Evolutionary conservation across 2,113 vertebrate genomes (phyloP).

Genomic region (Apteryx owenii): DNA sequence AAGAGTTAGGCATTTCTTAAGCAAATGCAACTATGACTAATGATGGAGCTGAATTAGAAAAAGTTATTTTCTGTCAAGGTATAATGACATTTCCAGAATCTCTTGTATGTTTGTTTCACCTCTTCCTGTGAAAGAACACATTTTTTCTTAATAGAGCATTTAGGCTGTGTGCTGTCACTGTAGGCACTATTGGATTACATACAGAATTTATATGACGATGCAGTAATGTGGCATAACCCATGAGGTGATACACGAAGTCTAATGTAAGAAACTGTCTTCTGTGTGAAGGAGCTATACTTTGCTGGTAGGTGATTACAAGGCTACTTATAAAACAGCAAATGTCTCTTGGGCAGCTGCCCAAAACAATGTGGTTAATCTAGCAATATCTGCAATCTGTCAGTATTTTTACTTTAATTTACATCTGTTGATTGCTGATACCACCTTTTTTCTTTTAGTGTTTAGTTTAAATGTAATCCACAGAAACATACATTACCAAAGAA

Average conservation of each 20-base stretch:
- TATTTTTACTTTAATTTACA: not conserved
- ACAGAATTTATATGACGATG: not conserved
- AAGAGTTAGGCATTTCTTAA: not conserved
- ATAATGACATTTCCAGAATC: not conserved
- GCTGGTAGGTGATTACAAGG: not conserved
- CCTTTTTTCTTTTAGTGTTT: not conserved
- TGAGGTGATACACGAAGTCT: not conserved
- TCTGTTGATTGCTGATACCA: not conserved
- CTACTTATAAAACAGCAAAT: not conserved
- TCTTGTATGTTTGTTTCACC: not conserved
- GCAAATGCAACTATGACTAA: not conserved
- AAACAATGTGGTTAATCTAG: not conserved
- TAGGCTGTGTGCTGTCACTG: not conserved
- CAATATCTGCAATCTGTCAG: not conserved
- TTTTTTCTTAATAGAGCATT: not conserved
- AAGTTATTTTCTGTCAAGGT: not conserved
- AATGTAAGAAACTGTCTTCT: not conserved
- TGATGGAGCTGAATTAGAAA: not conserved
- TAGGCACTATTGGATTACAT: not conserved
- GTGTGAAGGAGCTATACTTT: not conserved
- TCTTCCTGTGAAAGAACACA: not conserved
- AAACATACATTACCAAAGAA: not conserved
- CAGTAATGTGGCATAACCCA: not conserved
- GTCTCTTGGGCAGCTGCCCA: not conserved
- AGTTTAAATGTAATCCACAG: not conserved